Base-by-base conservation (phyloP, 2,888 invertebrate genomes). In the Carabus problematicus region DNA sequence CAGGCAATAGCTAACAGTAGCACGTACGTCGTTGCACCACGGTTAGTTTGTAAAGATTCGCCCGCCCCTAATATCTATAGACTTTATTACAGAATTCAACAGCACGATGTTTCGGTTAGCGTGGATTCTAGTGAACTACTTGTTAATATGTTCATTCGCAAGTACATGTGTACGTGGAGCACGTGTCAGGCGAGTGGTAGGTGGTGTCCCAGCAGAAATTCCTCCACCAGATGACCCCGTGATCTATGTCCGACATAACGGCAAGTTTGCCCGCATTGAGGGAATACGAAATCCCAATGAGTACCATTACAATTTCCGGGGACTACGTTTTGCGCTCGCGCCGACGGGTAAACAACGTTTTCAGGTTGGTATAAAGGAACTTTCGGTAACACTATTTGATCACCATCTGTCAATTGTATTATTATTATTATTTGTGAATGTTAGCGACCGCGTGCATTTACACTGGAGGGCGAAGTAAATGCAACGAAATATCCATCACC, bases 161-260 rank as follows among this genome's bases (percentile, higher is more conserved):
- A 49, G 8, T 19, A 29, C 41, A 16, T 40, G 8, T 45, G 19
- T n/a, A n/a, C 43, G 12, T 18, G 60, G 70, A 60, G 61, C 74
- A n/a, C 75, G 81, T 66, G 79, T 81, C 3, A 75, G 76, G 39
- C 73, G 82, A 73, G 87, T 92, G 75, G 90, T 92, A 1, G 92
- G 92, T 0, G 92, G 92, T 0, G 81, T 78, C 3, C 85, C 85
- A 0, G 88, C 91, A 0, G 85, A 87, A 40, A 81, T 87, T 1
- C 91, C 92, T 0, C 89, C 90, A 55, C 85, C 86, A 6, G 91
- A 90, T 76, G 90, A 91, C 72, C 91, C 92, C 0, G 87, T 89
- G 1, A 86, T 91, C 0, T 90, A 89, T 76, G 84, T 88, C 0
- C 86, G 87, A 73, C 85, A 85, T 73, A 85, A 87, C 67, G 88